Percentiles rank a stretch among this genome's conserved stretches.
Evolutionary conservation across 2,888 invertebrate species (phyloP).

Genomic region (Lacanobia wlatinum): DNA sequence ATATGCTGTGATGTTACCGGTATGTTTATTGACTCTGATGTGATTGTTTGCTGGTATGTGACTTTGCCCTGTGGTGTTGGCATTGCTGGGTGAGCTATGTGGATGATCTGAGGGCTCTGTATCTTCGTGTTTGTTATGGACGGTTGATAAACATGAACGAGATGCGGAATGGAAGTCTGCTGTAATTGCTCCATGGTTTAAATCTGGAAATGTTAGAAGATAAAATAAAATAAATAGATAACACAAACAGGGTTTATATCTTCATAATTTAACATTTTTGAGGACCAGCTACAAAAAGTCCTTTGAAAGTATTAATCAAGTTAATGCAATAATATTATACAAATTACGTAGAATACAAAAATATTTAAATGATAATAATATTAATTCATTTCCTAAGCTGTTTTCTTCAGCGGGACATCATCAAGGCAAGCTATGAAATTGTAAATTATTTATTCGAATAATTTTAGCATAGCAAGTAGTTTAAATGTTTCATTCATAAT

Average conservation of each 20-base stretch:
- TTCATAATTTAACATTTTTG: neutral
- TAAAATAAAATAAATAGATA: neutral
- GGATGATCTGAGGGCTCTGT: constrained; percentile 78
- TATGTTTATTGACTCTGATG: constrained; percentile 79
- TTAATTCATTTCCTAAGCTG: neutral
- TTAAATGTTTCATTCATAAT: neutral
- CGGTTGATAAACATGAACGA: constrained; percentile 84
- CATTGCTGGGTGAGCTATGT: constrained; percentile 79
- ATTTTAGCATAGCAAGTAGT: neutral
- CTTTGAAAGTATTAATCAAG: too few relatives aligned
- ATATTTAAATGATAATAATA: neutral
- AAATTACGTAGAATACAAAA: too few relatives aligned
- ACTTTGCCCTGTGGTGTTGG: constrained; percentile 80
- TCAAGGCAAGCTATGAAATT: neutral
- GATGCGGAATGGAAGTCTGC: constrained; percentile 78
- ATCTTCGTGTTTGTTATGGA: constrained; percentile 71
- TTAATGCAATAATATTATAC: too few relatives aligned
- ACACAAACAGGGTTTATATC: too few relatives aligned
- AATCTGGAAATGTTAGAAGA: constrained; percentile 50
- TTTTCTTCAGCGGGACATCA: neutral
- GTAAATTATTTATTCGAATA: constrained; percentile 1
- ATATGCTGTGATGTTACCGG: constrained; percentile 76
- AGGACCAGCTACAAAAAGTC: neutral
- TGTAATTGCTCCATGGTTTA: constrained; percentile 83
- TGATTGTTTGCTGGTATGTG: constrained; percentile 81